Base-by-base conservation (phyloP, 2,113 vertebrate genomes). In the Equus przewalskii region DNA sequence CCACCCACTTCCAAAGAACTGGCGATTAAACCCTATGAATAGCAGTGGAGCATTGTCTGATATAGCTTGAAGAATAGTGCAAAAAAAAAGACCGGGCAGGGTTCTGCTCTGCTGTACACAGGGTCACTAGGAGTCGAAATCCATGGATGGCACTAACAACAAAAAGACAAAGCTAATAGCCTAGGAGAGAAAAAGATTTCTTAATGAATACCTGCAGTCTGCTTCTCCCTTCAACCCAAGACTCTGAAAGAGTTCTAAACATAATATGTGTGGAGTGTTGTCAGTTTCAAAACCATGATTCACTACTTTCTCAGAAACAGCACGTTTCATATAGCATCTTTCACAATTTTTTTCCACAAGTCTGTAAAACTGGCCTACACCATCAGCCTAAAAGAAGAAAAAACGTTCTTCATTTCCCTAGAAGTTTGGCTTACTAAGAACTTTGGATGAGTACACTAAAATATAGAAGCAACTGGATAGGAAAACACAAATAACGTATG, bases 211-310 rank as follows among this genome's bases (percentile, higher is more conserved):
- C 9, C 36, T 91, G 7, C 10, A 51, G 5, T 84, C n/a, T 91
- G 14, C 13, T 91, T 78, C 54, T 67, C 36, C 33, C 41, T 46
- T 95, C 7, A 62, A 62, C 13, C 11, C 3, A 69, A 49, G 15
- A 60, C 44, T 54, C 58, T 24, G 5, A 73, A 76, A 91, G 21
- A 51, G 3, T 93, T 92, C 46, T 89, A 69, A 94, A 89, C 6
- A 19, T 11, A 81, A 1, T 70, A 15, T 65, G 16, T 75, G 9
- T 58, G 5, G 13, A 69, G 13, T 41, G 36, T 12, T 56, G 6
- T 96, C 9, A 54, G 3, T 89, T 97, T 94, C 28, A 94, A 91
- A 82, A 84, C 30, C 67, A 65, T 24, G 11, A 97, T 64, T 94
- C 69, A 70, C 51, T 84, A 2, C 19, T 94, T 86, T 84, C 51